Conservation (phyloP, 2,888 invertebrate genomes). For the Caenorhabditis parvicauda region DNA sequence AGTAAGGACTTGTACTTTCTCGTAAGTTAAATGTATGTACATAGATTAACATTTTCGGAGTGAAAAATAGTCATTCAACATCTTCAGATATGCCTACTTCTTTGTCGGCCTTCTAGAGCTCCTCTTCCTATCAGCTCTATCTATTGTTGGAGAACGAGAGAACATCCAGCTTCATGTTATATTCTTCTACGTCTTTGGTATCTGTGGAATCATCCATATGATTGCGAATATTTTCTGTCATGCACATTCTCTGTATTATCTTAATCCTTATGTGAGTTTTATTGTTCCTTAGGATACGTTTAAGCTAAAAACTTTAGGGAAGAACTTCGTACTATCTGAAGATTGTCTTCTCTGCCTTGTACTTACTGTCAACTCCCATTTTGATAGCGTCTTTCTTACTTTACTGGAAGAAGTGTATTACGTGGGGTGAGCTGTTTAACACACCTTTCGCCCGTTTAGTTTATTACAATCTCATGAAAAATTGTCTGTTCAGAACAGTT, state of each 20-base stretch:
- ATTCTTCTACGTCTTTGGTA: constrained; percentile 61
- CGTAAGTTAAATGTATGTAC: no score
- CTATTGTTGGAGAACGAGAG: constrained; percentile 60
- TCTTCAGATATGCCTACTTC: constrained; percentile 34
- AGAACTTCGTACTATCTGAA: constrained; percentile 56
- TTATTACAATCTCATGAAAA: not conserved
- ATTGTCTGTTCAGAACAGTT: no score
- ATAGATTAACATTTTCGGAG: no score
- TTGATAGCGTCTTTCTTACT: constrained; percentile 55
- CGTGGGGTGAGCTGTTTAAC: constrained; percentile 46
- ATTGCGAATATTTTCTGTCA: constrained; percentile 60
- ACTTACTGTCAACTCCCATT: constrained; percentile 59
- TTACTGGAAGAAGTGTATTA: constrained; percentile 61
- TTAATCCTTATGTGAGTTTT: constrained; percentile 58
- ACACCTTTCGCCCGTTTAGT: not conserved
- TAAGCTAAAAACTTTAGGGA: constrained; percentile 39
- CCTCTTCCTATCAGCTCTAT: constrained; percentile 52
- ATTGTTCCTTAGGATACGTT: not conserved
- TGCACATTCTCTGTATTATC: constrained; percentile 56
- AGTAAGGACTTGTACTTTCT: no score
- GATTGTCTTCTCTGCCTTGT: constrained; percentile 48
- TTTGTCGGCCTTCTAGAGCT: constrained; percentile 40
- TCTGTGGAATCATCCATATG: constrained; percentile 59
- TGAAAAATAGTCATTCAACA: no score
- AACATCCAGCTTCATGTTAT: constrained; percentile 58